A percentile compares a stretch with the other conserved stretches of the same genome.
Evolutionary conservation across 1,140 invertebrate species (phyloP).

Genomic region (Drosophila santomea): DNA sequence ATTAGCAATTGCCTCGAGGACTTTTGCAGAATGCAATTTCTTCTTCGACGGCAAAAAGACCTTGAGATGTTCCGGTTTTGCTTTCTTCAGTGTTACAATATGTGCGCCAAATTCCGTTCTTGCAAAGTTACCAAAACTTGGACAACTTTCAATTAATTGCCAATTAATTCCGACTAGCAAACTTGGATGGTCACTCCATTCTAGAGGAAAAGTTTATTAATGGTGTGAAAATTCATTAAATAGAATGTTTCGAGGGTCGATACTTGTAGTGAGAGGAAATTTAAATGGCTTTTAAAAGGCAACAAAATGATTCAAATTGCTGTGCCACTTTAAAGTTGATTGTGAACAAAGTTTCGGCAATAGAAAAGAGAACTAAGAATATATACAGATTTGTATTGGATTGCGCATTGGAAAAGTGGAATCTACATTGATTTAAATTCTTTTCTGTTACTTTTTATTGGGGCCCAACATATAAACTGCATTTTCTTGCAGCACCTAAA

Average conservation of each 20-base stretch:
- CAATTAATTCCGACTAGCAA: constrained; percentile 65
- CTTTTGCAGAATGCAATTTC: constrained; percentile 25
- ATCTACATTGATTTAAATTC: too few relatives aligned
- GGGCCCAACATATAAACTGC: neutral
- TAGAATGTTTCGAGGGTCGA: constrained; percentile 10
- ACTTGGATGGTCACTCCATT: constrained; percentile 29
- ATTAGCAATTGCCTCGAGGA: constrained; percentile 70
- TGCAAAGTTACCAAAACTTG: constrained; percentile 41
- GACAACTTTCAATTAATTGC: constrained; percentile 72
- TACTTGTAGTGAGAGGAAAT: constrained; percentile 9
- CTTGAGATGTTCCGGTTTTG: constrained; percentile 23
- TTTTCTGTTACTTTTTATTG: neutral
- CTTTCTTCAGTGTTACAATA: neutral
- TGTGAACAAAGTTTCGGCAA: neutral
- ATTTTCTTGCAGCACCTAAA: neutral
- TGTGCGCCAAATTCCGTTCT: constrained; percentile 34
- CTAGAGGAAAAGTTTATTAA: constrained; percentile 15
- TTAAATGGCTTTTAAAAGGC: constrained; percentile 1
- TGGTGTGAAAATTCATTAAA: constrained; percentile 40
- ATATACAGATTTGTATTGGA: neutral
- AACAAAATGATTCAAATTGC: neutral
- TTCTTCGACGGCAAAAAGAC: neutral
- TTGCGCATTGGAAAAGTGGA: too few relatives aligned
- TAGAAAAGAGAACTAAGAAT: neutral
- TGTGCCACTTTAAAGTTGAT: too few relatives aligned